Evolutionary conservation across 2,113 vertebrate genomes (phyloP).

Genomic region (Actenoides hombroni): DNA sequence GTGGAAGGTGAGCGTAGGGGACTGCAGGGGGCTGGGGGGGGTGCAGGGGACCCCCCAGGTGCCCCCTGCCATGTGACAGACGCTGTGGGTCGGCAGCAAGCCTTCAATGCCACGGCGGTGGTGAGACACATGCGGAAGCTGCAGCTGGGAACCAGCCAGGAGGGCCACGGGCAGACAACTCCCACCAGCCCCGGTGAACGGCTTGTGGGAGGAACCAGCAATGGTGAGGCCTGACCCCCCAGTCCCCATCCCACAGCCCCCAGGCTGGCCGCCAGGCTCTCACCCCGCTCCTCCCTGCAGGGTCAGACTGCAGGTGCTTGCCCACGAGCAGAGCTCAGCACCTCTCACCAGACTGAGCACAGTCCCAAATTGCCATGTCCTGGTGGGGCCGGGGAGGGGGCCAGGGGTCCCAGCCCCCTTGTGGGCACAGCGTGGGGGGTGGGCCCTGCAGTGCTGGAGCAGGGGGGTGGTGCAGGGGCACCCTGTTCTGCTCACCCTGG

Average conservation of each 20-base stretch:
- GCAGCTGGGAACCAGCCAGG: constrained; percentile 90
- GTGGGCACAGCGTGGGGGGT: background rate
- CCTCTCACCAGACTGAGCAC: background rate
- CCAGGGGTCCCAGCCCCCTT: background rate
- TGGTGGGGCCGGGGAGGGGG: no score
- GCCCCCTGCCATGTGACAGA: background rate
- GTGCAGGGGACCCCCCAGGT: background rate
- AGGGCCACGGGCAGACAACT: constrained; percentile 78
- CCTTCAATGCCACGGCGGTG: constrained; percentile 96
- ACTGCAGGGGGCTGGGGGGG: background rate
- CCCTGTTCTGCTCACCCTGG: background rate
- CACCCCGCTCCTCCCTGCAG: background rate
- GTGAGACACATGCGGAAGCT: constrained; percentile 95
- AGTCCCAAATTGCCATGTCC: accelerated
- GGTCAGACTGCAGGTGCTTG: background rate
- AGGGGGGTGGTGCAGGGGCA: background rate
- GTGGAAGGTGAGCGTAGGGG: constrained; percentile 86
- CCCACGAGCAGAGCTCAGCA: background rate
- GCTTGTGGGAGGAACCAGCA: constrained; percentile 73
- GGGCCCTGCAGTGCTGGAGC: background rate
- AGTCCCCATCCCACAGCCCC: accelerated
- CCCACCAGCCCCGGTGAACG: constrained; percentile 74
- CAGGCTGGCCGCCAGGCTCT: background rate
- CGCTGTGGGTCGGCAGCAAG: constrained; percentile 81
- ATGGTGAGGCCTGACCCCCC: constrained; percentile 46